Evolutionary conservation across 2,888 invertebrate species (phyloP).

Genomic region (Idaea aversata): DNA sequence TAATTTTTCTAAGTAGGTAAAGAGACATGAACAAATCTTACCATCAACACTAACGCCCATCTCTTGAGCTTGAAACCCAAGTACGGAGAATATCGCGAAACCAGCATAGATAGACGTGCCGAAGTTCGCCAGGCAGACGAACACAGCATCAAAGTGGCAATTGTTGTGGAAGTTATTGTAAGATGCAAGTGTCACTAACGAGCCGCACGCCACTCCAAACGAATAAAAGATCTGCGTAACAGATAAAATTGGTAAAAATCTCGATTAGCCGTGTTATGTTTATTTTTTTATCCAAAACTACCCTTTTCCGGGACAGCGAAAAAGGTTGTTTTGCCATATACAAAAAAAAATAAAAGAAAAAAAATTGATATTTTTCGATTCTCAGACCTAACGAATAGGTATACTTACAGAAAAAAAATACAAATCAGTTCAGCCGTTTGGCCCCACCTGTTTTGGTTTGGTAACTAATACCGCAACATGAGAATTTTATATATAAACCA

Average conservation of each 20-base stretch:
- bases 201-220: slow-evolving; percentile 87
- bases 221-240: slow-evolving; percentile 86
- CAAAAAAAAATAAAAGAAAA: no score
- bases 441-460: no score
- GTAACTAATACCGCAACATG: no score
- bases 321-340: no score
- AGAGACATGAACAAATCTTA: slow-evolving; percentile 33
- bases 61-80: slow-evolving; percentile 85
- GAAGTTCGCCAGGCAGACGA: slow-evolving; percentile 86
- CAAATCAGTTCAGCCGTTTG: no score
- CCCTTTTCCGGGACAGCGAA: no score
- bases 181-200: slow-evolving; percentile 87
- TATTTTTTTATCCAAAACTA: no score
- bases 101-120: slow-evolving; percentile 89
- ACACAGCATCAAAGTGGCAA: slow-evolving; percentile 86
- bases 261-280: neutral
- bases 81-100: slow-evolving; percentile 88
- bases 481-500: no score
- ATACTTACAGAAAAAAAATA: no score
- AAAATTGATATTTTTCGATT: no score
- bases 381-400: no score
- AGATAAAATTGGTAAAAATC: slow-evolving; percentile 16
- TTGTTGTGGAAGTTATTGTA: slow-evolving; percentile 86
- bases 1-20: no score
- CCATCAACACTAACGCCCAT: slow-evolving; percentile 83